A percentile compares a stretch with the other conserved stretches of the same genome.
These are phyloP conservation scores for Semotilus atromaculatus DNA, from an alignment of 2,797 vertebrate species.

Conservation along the genomic window DNA sequence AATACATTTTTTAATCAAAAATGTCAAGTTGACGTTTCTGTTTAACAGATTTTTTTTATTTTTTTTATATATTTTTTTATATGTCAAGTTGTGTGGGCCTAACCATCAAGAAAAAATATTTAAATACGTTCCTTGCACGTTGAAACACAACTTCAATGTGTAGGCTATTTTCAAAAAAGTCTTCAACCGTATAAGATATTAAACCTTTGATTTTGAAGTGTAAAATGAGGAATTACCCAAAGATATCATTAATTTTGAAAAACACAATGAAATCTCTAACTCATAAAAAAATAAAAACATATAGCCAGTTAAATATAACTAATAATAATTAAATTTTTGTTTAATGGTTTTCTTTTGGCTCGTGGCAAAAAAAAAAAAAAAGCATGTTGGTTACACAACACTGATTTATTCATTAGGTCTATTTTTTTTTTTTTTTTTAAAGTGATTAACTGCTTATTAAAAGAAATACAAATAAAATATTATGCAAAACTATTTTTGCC, in stretches of 20 bases:
- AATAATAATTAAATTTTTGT: neutral
- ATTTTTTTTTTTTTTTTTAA: too few relatives aligned
- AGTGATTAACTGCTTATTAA: too few relatives aligned
- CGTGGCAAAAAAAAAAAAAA: too few relatives aligned
- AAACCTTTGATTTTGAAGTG: neutral
- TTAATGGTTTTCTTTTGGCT: neutral
- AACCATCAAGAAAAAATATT: neutral
- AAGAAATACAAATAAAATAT: neutral
- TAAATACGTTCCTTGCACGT: neutral
- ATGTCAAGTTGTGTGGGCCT: neutral
- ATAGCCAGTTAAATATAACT: neutral
- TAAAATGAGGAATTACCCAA: neutral
- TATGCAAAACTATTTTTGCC: neutral
- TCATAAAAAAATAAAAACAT: neutral
- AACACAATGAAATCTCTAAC: neutral
- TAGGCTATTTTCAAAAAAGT: neutral
- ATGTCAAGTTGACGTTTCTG: too few relatives aligned
- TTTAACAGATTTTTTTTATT: too few relatives aligned
- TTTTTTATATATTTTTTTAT: too few relatives aligned
- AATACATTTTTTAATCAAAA: neutral
- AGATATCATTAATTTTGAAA: neutral
- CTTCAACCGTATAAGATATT: neutral
- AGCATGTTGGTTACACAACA: neutral
- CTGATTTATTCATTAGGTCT: neutral
- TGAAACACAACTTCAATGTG: neutral